Base-by-base conservation (phyloP, 2,113 vertebrate genomes). In the Etia nguti region DNA sequence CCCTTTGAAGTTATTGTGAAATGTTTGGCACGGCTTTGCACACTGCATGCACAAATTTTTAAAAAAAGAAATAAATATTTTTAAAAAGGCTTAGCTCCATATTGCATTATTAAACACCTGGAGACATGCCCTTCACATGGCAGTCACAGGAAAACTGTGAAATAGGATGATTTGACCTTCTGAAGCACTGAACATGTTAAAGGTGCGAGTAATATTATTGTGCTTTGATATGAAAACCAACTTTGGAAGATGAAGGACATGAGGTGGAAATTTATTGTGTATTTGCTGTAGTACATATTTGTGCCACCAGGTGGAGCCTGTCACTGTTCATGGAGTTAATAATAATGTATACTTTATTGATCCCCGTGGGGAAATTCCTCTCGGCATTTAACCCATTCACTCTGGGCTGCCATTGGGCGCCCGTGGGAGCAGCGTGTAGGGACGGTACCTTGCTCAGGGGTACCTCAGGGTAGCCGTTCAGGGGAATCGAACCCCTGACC, bases 21-120 rank as follows among this genome's bases (percentile, higher is more conserved):
- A n/a, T 24, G 6, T 38, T 24, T 43, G 55, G 80, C 56, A 60
- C 2, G 3, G 54, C 26, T 34, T 7, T 34, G 26, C 20, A 2
- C 41, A 11, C 26, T 59, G 68, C 38, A 24, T 9, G 38, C 24
- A 48, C 18, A 57, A 1, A 1, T n/a, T 1, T 3, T 31, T 8
- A 2, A 3, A 0, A 5, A 20, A 13, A 6, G 31, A n/a, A n/a
- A n/a, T n/a, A n/a, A n/a, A 0, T 65, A 8, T 11, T 31, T 57
- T 55, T 12, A 13, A 3, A 26, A 12, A 31, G 15, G 6, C 18
- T 16, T 20, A 2, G 0, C 10, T 60, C 10, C 24, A n/a, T 29
- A 31, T 7, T 46, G 20, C 3, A 34, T 46, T 57, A 43, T 13
- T 22, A 34, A 59, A 83, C 52, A 83, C 31, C 4, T 10, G 16